Conservation (phyloP, 2,888 invertebrate species). For the Lithophane socia region DNA sequence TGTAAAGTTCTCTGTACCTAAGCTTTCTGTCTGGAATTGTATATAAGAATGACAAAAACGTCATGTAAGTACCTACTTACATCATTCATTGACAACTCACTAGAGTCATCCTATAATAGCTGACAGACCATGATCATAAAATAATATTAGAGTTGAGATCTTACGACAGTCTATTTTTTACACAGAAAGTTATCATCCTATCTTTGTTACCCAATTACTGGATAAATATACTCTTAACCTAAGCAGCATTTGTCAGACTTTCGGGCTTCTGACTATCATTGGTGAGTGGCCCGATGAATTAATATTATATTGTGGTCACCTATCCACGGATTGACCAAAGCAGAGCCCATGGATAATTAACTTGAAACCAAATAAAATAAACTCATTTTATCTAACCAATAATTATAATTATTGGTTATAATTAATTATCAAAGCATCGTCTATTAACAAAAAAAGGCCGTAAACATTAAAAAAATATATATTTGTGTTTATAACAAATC, state of each 20-base stretch:
- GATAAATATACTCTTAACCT: background rate
- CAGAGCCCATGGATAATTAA: background rate
- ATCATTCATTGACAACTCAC: background rate
- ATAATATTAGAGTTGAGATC: background rate
- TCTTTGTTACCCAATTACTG: background rate
- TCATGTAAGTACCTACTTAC: background rate
- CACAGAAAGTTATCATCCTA: background rate
- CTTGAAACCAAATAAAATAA: background rate
- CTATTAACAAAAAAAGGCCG: background rate
- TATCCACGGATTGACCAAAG: background rate
- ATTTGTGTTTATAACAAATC: constrained; percentile 47
- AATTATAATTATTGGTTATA: too few relatives aligned
- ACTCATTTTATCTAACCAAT: background rate
- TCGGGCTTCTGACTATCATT: background rate
- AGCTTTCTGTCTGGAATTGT: background rate
- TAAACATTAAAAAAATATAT: background rate
- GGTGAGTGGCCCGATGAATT: background rate
- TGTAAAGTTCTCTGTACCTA: background rate
- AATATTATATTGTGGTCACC: background rate
- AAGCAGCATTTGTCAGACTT: background rate
- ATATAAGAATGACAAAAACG: background rate
- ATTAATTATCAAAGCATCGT: constrained; percentile 6
- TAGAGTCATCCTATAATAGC: background rate
- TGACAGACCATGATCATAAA: background rate
- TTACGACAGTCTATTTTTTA: background rate